Conservation (phyloP, 2,797 vertebrate species). For the Anableps anableps region DNA sequence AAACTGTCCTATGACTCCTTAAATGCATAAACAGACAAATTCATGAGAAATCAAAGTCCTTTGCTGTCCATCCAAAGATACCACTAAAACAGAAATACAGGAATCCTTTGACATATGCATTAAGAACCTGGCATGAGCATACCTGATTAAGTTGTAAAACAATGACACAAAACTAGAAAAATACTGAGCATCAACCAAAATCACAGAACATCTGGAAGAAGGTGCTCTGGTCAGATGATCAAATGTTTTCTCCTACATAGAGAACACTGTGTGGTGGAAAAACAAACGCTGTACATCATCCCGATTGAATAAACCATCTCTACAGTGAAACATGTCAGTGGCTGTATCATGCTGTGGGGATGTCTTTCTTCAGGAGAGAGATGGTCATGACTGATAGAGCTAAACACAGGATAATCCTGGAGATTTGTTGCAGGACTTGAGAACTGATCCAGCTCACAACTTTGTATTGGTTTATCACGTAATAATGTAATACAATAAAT, state of each 20-base stretch:
- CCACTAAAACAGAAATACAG: slow-evolving; percentile 30
- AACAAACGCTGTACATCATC: neutral
- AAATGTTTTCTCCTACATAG: neutral
- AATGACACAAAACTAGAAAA: neutral
- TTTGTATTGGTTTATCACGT: neutral
- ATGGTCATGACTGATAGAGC: neutral
- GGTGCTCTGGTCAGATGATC: neutral
- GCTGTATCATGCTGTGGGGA: neutral
- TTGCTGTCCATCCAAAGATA: no score
- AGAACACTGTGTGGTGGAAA: neutral
- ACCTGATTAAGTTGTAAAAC: neutral
- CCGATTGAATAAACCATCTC: neutral
- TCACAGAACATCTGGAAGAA: neutral
- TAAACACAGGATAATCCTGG: neutral
- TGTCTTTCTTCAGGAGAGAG: neutral
- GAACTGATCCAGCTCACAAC: neutral
- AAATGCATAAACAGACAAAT: slow-evolving; percentile 48
- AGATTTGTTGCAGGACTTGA: neutral
- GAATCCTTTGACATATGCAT: neutral
- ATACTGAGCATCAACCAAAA: neutral
- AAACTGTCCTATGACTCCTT: slow-evolving; percentile 25
- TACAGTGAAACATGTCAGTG: neutral
- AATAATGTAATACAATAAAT: neutral
- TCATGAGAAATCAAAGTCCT: slow-evolving; percentile 46
- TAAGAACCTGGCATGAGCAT: neutral